Conservation (phyloP, 2,113 vertebrate genomes). For the Melanerpes aurifrons region DNA sequence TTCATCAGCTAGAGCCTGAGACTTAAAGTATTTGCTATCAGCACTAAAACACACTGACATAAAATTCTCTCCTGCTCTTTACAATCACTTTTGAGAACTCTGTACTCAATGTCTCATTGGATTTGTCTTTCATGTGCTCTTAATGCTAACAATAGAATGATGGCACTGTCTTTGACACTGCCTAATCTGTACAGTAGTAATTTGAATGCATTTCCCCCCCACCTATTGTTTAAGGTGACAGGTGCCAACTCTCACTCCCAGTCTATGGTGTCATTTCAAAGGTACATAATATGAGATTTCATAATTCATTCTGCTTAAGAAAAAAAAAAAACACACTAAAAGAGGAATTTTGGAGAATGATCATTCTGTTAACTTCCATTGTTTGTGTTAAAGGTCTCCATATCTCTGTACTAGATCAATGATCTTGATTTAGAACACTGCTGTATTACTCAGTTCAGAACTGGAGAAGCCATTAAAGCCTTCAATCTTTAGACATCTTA, state of each 20-base stretch:
- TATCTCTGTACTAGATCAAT: not conserved
- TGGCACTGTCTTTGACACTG: constrained; percentile 11
- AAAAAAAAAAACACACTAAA: not conserved
- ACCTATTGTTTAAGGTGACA: constrained; percentile 39
- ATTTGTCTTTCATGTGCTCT: constrained; percentile 21
- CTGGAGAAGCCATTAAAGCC: not conserved
- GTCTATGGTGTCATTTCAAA: not conserved
- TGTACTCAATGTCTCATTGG: not conserved
- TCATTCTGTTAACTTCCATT: not conserved
- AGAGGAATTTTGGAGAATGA: not conserved
- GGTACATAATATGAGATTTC: not conserved
- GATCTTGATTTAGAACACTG: not conserved
- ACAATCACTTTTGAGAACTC: constrained; percentile 13
- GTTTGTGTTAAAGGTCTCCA: not conserved
- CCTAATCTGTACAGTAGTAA: constrained; percentile 4
- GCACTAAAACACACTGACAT: not conserved
- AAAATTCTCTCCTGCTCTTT: not conserved
- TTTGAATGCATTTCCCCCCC: constrained; percentile 21
- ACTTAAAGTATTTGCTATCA: not conserved
- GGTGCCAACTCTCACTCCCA: not conserved
- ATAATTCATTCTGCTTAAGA: not conserved
- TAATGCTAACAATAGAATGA: not conserved
- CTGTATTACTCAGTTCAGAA: not conserved
- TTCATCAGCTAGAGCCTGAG: not conserved
- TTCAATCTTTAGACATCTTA: not conserved